A percentile compares a stretch with the other conserved stretches of the same genome.
phyloP scores from a whole-genome alignment of 92 coral and sea anemone genomes.

The Isaurus tuberculatus region DNA sequence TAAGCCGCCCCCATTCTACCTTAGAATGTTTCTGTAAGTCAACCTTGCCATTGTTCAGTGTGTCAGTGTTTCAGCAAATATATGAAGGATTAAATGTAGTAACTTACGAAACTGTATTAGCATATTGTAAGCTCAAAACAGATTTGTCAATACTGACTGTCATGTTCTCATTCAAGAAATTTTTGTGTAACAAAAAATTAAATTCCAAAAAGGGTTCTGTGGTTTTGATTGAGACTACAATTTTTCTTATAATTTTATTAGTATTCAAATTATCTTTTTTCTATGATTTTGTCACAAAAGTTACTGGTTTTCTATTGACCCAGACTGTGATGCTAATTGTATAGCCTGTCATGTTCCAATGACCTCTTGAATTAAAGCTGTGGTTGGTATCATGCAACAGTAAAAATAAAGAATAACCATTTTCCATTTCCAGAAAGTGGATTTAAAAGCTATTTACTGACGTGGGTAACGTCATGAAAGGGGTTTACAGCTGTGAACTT shows the following conservation, averaged over 20 bases:
- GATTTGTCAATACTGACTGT: not conserved
- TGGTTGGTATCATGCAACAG: constrained; percentile 45
- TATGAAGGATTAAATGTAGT: not conserved
- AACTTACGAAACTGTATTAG: not conserved
- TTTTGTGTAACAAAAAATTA: not conserved
- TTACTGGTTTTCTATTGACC: constrained; percentile 2
- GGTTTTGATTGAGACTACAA: not conserved
- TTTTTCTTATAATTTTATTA: not conserved
- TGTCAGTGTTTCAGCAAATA: constrained; percentile 1
- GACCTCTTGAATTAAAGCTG: constrained; percentile 13
- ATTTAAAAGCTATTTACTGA: not conserved
- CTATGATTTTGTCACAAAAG: not conserved
- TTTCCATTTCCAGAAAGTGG: not conserved
- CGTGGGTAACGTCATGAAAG: not conserved
- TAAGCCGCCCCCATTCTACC: not conserved
- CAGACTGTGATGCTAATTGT: not conserved
- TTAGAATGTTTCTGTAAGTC: not conserved
- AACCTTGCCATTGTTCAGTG: constrained; percentile 6
- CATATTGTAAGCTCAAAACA: not conserved
- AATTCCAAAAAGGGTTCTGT: not conserved
- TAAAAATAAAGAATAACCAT: not conserved
- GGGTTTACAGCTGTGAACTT: not conserved
- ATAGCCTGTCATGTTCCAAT: constrained; percentile 10
- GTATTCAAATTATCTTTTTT: not conserved
- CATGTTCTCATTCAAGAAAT: not conserved